Evolutionary conservation across 2,797 vertebrate genomes (phyloP).

Genomic region (Manis crassicaudata): DNA sequence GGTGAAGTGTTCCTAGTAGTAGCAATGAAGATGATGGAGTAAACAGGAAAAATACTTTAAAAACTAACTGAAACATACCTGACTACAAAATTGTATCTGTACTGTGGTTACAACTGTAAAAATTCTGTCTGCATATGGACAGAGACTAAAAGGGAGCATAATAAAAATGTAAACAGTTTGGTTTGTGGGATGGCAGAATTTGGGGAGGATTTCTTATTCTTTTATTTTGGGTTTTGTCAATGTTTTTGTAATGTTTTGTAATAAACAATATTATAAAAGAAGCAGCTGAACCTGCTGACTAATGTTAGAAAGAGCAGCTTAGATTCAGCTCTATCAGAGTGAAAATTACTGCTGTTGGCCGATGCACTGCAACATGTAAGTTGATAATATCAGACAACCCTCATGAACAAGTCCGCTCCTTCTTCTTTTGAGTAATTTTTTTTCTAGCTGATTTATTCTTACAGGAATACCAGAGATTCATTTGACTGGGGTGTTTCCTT

Average conservation of each 20-base stretch:
- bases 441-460: not conserved
- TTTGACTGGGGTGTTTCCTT: not conserved
- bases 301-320: constrained; percentile 76
- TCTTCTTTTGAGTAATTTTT: not conserved
- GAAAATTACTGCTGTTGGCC: constrained; percentile 30
- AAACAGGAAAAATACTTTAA: constrained; percentile 17
- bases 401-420: constrained; percentile 6
- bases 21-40: not conserved
- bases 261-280: constrained; percentile 73
- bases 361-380: not conserved
- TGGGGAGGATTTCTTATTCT: constrained; percentile 71
- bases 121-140: constrained; percentile 77
- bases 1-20: not conserved
- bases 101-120: constrained; percentile 62
- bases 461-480: not conserved
- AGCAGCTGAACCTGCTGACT: constrained; percentile 75
- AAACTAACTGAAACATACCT: constrained; percentile 50
- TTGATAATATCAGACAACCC: constrained; percentile 23
- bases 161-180: constrained; percentile 75
- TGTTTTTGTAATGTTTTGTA: constrained; percentile 78
- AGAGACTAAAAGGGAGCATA: constrained; percentile 69
- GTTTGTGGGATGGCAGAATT: constrained; percentile 75
- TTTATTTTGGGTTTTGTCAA: constrained; percentile 73
- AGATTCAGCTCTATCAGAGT: constrained; percentile 39
- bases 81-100: constrained; percentile 49